Percentiles rank a stretch among this genome's conserved stretches.
phyloP scores from a whole-genome alignment of 2,888 invertebrate genomes.

The Aquatica leii region DNA sequence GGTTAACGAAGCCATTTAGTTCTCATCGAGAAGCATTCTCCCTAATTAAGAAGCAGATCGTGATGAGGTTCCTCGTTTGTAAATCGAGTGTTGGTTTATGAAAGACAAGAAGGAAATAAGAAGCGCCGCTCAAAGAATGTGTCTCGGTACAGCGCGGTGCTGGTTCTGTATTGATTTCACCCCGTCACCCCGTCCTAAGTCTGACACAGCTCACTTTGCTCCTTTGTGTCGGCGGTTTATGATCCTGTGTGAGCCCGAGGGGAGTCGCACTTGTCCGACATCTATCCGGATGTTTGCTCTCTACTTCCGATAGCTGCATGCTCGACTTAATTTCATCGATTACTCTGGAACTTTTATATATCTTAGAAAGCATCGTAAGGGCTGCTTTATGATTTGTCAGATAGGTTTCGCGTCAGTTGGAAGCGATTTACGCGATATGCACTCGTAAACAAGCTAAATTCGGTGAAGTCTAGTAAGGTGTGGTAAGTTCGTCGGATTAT shows the following conservation, averaged over 20 bases:
- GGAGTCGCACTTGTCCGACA: conserved; percentile 40
- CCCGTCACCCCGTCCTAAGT: conserved; percentile 31
- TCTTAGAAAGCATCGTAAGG: conserved; percentile 18
- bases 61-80: conserved; percentile 1
- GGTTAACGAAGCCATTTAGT: no score
- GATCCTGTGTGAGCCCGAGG: conserved; percentile 37
- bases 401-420: no score
- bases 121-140: conserved; percentile 32
- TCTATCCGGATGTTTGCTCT: conserved; percentile 38
- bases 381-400: conserved; percentile 23
- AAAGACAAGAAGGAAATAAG: conserved; percentile 22
- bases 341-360: conserved; percentile 29
- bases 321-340: conserved; percentile 38
- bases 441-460: neutral
- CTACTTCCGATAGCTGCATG: conserved; percentile 38
- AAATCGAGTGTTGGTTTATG: conserved; percentile 12
- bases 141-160: conserved; percentile 35
- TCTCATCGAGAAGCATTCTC: no score
- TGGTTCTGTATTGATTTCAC: conserved; percentile 38
- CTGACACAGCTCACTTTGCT: conserved; percentile 38
- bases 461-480: conserved; percentile 18
- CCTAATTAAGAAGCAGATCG: no score
- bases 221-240: conserved; percentile 39
- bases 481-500: conserved; percentile 4
- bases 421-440: no score